Evolutionary conservation across 2,797 vertebrate genomes (phyloP).

Genomic region (Galaxias olidus): DNA sequence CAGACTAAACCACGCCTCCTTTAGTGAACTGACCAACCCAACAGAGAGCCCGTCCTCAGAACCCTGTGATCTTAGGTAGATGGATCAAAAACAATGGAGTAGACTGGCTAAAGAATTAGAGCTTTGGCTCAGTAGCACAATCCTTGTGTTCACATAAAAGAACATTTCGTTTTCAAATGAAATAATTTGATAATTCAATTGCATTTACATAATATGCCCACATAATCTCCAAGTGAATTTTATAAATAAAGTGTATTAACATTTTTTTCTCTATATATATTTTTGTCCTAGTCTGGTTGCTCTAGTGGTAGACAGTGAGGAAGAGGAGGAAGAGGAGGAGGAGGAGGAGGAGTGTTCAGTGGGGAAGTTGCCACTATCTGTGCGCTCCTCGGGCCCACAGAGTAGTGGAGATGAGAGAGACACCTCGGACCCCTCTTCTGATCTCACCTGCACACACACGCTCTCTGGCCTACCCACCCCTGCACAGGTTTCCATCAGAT

Average conservation of each 20-base stretch:
- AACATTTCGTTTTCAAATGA: no score
- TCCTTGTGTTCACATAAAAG: no score
- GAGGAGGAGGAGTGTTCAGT: constrained; percentile 61
- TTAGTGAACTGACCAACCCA: constrained; percentile 55
- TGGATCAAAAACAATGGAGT: no score
- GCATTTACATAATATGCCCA: no score
- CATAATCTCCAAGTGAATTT: neutral
- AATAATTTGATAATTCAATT: no score
- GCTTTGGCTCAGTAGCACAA: no score
- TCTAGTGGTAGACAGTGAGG: constrained; percentile 84
- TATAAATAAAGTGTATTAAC: neutral
- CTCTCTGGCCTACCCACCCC: constrained; percentile 71
- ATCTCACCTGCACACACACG: constrained; percentile 70
- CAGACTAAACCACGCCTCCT: constrained; percentile 60
- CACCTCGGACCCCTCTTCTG: constrained; percentile 46
- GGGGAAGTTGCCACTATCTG: constrained; percentile 47
- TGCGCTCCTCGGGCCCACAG: constrained; percentile 48
- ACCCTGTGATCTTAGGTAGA: constrained; percentile 86
- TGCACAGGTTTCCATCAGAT: constrained; percentile 83
- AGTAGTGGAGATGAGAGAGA: constrained; percentile 70
- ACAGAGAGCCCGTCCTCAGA: constrained; percentile 66
- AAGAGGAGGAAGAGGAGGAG: constrained; percentile 69
- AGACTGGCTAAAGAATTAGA: no score
- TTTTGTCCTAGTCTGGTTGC: constrained; percentile 86
- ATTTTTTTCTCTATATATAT: no score